These are phyloP conservation scores for Drosophila pallidifrons DNA, from an alignment of 1,140 invertebrate genomes.

Conservation along the genomic window DNA sequence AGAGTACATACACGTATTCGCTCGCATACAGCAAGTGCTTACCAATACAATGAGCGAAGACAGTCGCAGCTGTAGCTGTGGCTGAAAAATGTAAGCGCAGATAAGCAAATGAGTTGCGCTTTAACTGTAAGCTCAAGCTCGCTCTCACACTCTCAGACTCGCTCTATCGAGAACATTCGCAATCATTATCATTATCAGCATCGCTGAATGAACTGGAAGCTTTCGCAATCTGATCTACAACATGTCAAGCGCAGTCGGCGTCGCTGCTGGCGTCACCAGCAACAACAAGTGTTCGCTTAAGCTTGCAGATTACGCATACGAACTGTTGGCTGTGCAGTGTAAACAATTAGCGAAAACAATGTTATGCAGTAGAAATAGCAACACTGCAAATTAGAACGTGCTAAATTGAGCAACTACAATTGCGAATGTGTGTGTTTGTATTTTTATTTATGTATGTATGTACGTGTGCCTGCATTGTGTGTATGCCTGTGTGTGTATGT, in stretches of 20 bases:
- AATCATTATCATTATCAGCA: slow-evolving; percentile 42
- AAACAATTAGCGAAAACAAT: slow-evolving; percentile 51
- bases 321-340: slow-evolving; percentile 13
- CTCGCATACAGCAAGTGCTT: slow-evolving; percentile 43
- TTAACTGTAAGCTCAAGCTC: slow-evolving; percentile 2
- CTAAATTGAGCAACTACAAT: slow-evolving; percentile 37
- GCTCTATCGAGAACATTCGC: slow-evolving; percentile 15
- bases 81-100: slow-evolving; percentile 27
- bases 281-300: slow-evolving; percentile 46
- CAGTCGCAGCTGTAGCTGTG: background rate
- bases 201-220: slow-evolving; percentile 42
- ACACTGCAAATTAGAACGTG: slow-evolving; percentile 40
- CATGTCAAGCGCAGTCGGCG: slow-evolving; percentile 2
- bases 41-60: slow-evolving; percentile 20
- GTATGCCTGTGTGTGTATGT: background rate
- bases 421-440: background rate
- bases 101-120: slow-evolving; percentile 35
- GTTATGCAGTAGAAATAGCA: slow-evolving; percentile 44
- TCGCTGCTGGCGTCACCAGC: background rate
- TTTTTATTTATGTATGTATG: slow-evolving; percentile 5
- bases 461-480: background rate
- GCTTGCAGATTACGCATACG: slow-evolving; percentile 48
- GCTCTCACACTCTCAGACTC: background rate
- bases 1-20: background rate
- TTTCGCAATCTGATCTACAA: slow-evolving; percentile 48